These are phyloP conservation scores for Candoia aspera DNA, from an alignment of 2,113 vertebrate species.

Conservation along the genomic window DNA sequence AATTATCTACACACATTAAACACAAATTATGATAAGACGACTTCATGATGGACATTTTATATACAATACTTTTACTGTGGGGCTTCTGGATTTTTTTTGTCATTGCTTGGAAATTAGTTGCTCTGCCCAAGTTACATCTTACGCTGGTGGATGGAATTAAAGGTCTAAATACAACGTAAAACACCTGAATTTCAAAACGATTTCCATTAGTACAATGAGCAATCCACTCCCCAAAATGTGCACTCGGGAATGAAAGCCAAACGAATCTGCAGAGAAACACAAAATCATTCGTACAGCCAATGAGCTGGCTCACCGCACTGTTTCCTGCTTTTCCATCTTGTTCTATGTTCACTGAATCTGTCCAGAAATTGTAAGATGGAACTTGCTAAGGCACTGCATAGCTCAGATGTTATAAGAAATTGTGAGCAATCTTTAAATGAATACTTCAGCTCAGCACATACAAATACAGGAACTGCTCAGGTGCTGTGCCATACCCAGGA, in stretches of 20 bases:
- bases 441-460: background rate
- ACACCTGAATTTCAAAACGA: conserved; percentile 30
- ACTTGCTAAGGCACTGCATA: background rate
- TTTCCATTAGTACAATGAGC: background rate
- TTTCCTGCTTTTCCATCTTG: background rate
- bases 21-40: conserved; percentile 34
- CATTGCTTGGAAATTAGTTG: conserved; percentile 24
- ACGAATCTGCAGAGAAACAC: background rate
- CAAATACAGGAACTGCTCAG: background rate
- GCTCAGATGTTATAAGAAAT: background rate
- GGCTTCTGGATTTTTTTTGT: background rate
- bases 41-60: conserved; percentile 46
- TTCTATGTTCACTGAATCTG: background rate
- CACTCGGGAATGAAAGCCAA: conserved; percentile 26
- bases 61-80: conserved; percentile 23
- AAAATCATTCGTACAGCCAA: background rate
- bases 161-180: conserved; percentile 39
- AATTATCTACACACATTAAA: conserved; percentile 59
- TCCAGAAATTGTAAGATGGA: conserved; percentile 37
- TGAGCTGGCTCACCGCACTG: background rate
- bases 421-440: background rate
- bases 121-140: conserved; percentile 21
- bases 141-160: conserved; percentile 45
- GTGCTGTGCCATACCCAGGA: background rate
- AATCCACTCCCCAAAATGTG: conserved; percentile 5